Conservation (phyloP, 2,113 vertebrate genomes). For the Phalacrocorax carbo region DNA sequence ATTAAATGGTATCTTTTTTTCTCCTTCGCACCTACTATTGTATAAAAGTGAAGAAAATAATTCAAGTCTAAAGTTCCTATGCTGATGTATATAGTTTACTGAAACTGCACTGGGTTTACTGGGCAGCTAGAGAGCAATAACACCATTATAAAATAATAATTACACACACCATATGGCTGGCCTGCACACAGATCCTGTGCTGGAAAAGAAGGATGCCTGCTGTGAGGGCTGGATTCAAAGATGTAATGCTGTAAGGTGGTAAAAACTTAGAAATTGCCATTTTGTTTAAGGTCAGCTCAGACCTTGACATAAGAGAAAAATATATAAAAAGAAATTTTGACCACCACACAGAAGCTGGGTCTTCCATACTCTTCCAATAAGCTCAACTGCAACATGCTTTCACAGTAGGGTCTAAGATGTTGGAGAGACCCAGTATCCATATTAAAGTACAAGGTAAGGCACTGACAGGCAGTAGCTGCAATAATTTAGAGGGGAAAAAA, state of each 20-base stretch:
- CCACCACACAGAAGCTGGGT: neutral
- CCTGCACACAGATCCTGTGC: neutral
- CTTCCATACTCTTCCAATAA: neutral
- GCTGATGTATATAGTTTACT: neutral
- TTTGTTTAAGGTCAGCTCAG: neutral
- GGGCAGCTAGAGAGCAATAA: constrained; percentile 62
- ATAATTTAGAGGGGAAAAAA: neutral
- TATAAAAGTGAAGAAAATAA: constrained; percentile 65
- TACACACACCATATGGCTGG: constrained; percentile 40
- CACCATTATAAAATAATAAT: constrained; percentile 61
- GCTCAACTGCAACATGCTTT: neutral
- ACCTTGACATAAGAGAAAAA: neutral
- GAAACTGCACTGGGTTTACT: constrained; percentile 50
- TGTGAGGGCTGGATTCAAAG: neutral
- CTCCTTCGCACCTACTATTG: constrained; percentile 55
- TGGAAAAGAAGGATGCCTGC: constrained; percentile 12
- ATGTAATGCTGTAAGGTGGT: neutral
- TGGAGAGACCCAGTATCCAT: neutral
- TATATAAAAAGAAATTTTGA: neutral
- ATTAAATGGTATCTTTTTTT: constrained; percentile 64
- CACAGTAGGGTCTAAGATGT: neutral
- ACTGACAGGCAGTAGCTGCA: neutral
- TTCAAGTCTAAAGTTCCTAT: constrained; percentile 42
- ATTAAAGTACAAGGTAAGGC: neutral
- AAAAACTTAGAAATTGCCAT: neutral